These are phyloP conservation scores for Pangasianodon gigas DNA, from an alignment of 2,113 vertebrate species.

Conservation along the genomic window DNA sequence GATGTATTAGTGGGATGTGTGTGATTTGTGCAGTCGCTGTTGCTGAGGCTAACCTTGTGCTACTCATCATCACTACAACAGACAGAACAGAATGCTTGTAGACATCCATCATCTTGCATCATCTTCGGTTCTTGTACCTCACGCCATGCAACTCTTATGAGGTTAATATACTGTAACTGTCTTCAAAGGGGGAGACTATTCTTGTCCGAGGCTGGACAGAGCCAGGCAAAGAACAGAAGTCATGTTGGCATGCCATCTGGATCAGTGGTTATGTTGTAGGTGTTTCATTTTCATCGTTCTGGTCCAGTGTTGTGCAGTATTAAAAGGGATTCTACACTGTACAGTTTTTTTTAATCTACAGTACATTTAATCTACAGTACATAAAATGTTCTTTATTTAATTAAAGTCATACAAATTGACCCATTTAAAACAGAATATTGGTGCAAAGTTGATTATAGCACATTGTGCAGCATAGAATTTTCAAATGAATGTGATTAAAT, in stretches of 20 bases:
- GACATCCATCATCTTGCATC: constrained; percentile 36
- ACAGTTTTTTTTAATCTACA: constrained; percentile 25
- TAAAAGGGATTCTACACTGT: constrained; percentile 4
- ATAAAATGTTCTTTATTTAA: constrained; percentile 2
- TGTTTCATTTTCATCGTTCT: constrained; percentile 51
- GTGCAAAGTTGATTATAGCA: constrained; percentile 3
- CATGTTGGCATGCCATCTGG: constrained; percentile 56
- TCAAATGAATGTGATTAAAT: neutral
- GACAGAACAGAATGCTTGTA: constrained; percentile 12
- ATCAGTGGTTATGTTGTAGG: constrained; percentile 39
- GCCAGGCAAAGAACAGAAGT: constrained; percentile 44
- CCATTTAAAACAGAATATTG: constrained; percentile 26
- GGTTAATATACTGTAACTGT: constrained; percentile 45
- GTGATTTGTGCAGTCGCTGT: constrained; percentile 1
- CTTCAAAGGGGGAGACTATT: constrained; percentile 43
- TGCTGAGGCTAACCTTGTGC: constrained; percentile 4
- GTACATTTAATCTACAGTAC: constrained; percentile 33
- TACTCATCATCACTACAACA: constrained; percentile 5
- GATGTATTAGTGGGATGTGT: neutral
- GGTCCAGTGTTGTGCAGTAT: constrained; percentile 29
- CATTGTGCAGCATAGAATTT: constrained; percentile 20
- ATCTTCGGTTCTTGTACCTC: constrained; percentile 25
- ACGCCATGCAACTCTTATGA: constrained; percentile 38
- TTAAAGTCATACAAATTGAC: constrained; percentile 10
- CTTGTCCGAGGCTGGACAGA: constrained; percentile 26